Base-by-base conservation (phyloP, 2,888 invertebrate genomes). In the Melanchra persicariae region DNA sequence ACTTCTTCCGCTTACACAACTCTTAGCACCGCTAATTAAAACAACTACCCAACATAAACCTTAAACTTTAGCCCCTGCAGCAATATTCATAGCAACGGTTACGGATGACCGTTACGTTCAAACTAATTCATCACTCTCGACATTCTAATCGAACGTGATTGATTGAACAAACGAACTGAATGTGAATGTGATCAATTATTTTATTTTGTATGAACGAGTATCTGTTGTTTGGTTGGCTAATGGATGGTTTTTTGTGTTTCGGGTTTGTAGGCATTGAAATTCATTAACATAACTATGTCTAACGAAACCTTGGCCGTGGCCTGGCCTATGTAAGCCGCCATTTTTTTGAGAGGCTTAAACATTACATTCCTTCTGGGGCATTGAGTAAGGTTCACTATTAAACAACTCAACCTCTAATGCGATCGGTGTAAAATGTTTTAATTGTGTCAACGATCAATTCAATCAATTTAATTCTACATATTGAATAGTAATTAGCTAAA, bases 71-170 rank as follows among this genome's bases (percentile, higher is more conserved):
- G 52, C 47, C 24, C 65, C 65, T 65, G 22, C 47, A 22, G 19
- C 10, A 60, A 63, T 43, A 49, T 58, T 26, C 52, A 72, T 55
- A 65, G 51, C 62, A 65, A 62, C 43, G 26, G 12, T 45, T 37
- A 26, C 24, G 12, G 10, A 59, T 71, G 64, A 49, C 72, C 64
- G 64, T 67, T 69, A 57, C 15, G 51, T 65, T 67, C 43, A 66
- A 77, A 64, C 63, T 43, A 64, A 81, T 81, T 65, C 52, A 81
- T 80, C 81, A 80, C 34, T 37, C 30, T 26, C 52, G 69, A 65
- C 71, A 51, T 71, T 79, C 73, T 73, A 71, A 74, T 82, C 74
- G 49, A 71, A 71, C 10, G 47, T 82, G 69, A 82, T 82, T 76
- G 82, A 79, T 76, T 64, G 76, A 51, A 54, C 37, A n/a, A 57